Conservation (phyloP, 2,797 vertebrate species). For the Hydrophis major region DNA sequence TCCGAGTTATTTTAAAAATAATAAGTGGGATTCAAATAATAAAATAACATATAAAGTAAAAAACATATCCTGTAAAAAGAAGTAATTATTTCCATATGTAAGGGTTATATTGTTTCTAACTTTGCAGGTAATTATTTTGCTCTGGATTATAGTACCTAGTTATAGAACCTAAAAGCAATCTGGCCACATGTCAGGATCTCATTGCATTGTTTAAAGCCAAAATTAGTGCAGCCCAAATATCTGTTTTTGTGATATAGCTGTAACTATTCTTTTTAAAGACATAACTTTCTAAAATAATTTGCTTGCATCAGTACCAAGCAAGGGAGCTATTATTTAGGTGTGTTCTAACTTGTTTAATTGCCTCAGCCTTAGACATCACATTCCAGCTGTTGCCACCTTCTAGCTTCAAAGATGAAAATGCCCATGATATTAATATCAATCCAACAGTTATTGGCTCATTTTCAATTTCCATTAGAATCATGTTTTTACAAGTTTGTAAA, state of each 20-base stretch:
- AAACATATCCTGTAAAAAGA: neutral
- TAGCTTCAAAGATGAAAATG: conserved; percentile 26
- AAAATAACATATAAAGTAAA: neutral
- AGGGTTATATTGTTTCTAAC: conserved; percentile 1
- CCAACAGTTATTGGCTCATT: conserved; percentile 40
- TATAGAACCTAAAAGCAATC: neutral
- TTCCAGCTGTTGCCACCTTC: conserved; percentile 8
- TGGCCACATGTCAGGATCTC: neutral
- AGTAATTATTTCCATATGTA: neutral
- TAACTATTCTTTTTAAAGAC: neutral
- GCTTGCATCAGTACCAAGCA: neutral
- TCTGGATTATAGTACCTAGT: neutral
- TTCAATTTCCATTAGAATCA: conserved; percentile 14
- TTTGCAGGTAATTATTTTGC: conserved; percentile 6
- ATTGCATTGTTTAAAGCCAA: neutral
- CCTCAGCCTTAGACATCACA: neutral
- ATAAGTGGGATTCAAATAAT: neutral
- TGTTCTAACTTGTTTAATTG: conserved; percentile 37
- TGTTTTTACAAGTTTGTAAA: conserved; percentile 31
- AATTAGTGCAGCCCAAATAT: neutral
- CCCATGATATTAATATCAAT: conserved; percentile 34
- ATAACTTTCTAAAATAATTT: neutral
- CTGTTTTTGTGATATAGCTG: neutral
- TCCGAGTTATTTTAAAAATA: neutral
- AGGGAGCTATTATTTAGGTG: conserved; percentile 6